Evolutionary conservation across 2,888 invertebrate genomes (phyloP).

Genomic region (Leucophenga montana): DNA sequence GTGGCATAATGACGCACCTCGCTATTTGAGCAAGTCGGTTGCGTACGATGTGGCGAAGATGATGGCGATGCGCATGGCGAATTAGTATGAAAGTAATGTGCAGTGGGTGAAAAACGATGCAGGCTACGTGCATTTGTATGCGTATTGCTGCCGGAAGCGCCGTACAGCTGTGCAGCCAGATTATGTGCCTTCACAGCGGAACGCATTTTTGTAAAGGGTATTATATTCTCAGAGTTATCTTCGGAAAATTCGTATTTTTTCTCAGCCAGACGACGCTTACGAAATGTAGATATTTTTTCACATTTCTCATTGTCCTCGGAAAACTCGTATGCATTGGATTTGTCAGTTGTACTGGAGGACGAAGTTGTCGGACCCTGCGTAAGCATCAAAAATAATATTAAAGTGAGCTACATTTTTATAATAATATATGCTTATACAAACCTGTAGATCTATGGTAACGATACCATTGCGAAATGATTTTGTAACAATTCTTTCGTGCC

Average conservation of each 20-base stretch:
- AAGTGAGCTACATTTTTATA: background rate
- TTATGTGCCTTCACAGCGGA: slow-evolving; percentile 29
- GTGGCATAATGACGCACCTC: slow-evolving; percentile 47
- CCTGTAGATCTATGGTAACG: slow-evolving; percentile 68
- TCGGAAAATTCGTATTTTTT: slow-evolving; percentile 94
- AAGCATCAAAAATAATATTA: background rate
- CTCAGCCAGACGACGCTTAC: slow-evolving; percentile 88
- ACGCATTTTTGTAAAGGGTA: slow-evolving; percentile 73
- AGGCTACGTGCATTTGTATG: slow-evolving; percentile 50
- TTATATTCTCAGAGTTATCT: slow-evolving; percentile 80
- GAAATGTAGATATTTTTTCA: slow-evolving; percentile 88
- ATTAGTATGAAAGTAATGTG: slow-evolving; percentile 66
- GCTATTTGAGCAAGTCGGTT: slow-evolving; percentile 38
- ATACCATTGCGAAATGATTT: slow-evolving; percentile 71
- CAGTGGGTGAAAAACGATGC: slow-evolving; percentile 59
- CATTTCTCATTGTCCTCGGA: slow-evolving; percentile 88
- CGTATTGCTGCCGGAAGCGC: slow-evolving; percentile 31
- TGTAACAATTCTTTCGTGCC: slow-evolving; percentile 71
- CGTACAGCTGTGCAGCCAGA: slow-evolving; percentile 22
- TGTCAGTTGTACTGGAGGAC: slow-evolving; percentile 77
- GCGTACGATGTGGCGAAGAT: slow-evolving; percentile 69
- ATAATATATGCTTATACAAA: slow-evolving; percentile 29
- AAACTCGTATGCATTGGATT: slow-evolving; percentile 82
- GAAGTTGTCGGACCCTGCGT: slow-evolving; percentile 49
- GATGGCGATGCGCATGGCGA: slow-evolving; percentile 73